These are phyloP conservation scores for Hemibagrus guttatus DNA, from an alignment of 2,797 vertebrate genomes.

Conservation along the genomic window DNA sequence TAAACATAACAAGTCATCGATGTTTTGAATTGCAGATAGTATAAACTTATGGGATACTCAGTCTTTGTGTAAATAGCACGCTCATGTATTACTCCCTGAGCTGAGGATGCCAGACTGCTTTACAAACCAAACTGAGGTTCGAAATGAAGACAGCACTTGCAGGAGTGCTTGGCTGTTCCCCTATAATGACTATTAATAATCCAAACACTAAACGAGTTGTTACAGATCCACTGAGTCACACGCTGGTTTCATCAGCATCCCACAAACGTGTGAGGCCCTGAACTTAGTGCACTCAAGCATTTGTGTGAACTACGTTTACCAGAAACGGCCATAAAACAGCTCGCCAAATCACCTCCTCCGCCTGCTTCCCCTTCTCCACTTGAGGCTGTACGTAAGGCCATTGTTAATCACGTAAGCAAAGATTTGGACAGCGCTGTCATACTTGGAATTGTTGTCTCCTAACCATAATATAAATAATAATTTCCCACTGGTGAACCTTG, in stretches of 20 bases:
- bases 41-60: constrained; percentile 35
- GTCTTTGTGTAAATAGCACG: constrained; percentile 41
- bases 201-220: constrained; percentile 56
- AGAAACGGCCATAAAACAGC: constrained; percentile 26
- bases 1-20: constrained; percentile 14
- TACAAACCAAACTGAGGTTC: constrained; percentile 47
- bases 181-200: constrained; percentile 70
- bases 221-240: constrained; percentile 65
- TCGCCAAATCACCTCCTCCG: constrained; percentile 20
- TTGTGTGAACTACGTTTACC: constrained; percentile 27
- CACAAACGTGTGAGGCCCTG: constrained; percentile 30
- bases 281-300: constrained; percentile 29
- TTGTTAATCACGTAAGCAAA: constrained; percentile 3
- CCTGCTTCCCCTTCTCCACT: constrained; percentile 4
- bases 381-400: neutral
- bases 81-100: constrained; percentile 25
- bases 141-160: constrained; percentile 50
- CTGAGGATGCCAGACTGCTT: constrained; percentile 21
- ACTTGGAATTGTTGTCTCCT: constrained; percentile 18
- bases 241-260: constrained; percentile 59
- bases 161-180: constrained; percentile 51
- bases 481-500: neutral
- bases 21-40: constrained; percentile 33
- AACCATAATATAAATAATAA: neutral
- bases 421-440: constrained; percentile 19